These are phyloP conservation scores for Lepus americanus DNA, from an alignment of 2,113 vertebrate species.

Conservation along the genomic window DNA sequence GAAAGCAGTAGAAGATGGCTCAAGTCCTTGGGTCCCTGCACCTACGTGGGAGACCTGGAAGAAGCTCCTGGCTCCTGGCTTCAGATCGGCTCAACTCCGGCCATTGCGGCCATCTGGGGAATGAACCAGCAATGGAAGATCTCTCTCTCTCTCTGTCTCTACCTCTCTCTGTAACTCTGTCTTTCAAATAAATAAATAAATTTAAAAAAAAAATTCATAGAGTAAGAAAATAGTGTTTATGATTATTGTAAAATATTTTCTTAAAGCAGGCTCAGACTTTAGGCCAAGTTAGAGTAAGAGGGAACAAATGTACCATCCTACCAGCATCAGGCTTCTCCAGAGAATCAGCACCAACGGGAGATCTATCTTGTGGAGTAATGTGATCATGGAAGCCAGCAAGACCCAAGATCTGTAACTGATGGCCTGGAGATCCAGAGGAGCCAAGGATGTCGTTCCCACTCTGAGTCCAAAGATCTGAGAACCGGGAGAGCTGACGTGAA, in stretches of 20 bases:
- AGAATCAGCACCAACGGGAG: background rate
- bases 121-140: too few species aligned
- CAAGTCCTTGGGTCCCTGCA: too few species aligned
- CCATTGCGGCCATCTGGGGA: too few species aligned
- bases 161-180: too few species aligned
- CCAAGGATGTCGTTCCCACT: background rate
- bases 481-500: background rate
- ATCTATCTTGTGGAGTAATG: background rate
- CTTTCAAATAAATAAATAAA: too few species aligned
- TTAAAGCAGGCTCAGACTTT: constrained; percentile 19
- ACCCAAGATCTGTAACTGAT: background rate
- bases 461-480: background rate
- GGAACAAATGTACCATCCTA: background rate
- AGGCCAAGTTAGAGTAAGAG: background rate
- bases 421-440: background rate
- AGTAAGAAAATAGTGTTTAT: constrained; percentile 5
- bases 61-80: too few species aligned
- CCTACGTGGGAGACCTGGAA: too few species aligned
- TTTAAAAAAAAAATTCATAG: background rate
- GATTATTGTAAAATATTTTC: constrained; percentile 1
- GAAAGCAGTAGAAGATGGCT: too few species aligned
- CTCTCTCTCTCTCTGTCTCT: too few species aligned
- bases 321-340: background rate
- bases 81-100: too few species aligned
- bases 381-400: background rate